Evolutionary conservation across 2,113 vertebrate species (phyloP), one percentile per base, ranked within the genome.

Genomic region (Bubalus kerabau): DNA sequence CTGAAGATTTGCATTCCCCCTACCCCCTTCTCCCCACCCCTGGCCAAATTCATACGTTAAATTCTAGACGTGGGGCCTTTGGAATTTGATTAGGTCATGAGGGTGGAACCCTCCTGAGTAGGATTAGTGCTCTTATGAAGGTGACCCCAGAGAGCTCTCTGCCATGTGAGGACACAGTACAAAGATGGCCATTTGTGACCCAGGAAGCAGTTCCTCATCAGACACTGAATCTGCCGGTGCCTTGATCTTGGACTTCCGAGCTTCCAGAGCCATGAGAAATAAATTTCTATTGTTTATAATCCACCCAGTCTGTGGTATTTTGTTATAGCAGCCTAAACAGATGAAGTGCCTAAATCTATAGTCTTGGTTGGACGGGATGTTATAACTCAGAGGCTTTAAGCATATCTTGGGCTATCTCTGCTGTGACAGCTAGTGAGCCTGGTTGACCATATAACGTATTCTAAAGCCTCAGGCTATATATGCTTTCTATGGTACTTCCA

Each of bases 1-100:
- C 81, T 36, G 13, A 67, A 67, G 28, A 23, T 24, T 28, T n/a
- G 10, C 32, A 19, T 28, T 6, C 48, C 12, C 71, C 36, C n/a
- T 36, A 5, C 19, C 0, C n/a, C n/a, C 21, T 40, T 0, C 10
- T 1, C 19, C n/a, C n/a, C 1, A 36, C 19, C n/a, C 19, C n/a
- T 32, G 2, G n/a, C 9, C 32, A 56, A 56, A 71, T 81, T 57
- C 46, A 46, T 24, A 76, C 9, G 46, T 52, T 91, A 85, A 43
- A 62, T 52, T 71, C 57, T 50, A 74, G 57, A 67, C 30, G 30
- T 16, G 6, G 82, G 36, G 36, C 12, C 23, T 80, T 87, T n/a
- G 82, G 28, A 40, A 94, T 23, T 48, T 52, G 87, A 64, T 80
- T 23, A 67, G 11, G 30, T 80, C 23, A 7, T 23, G 8, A 56